Evolutionary conservation across 30 jellyfish, hydroid and myxozoan genomes (phyloP).

Genomic region (Rhopilema esculentum): DNA sequence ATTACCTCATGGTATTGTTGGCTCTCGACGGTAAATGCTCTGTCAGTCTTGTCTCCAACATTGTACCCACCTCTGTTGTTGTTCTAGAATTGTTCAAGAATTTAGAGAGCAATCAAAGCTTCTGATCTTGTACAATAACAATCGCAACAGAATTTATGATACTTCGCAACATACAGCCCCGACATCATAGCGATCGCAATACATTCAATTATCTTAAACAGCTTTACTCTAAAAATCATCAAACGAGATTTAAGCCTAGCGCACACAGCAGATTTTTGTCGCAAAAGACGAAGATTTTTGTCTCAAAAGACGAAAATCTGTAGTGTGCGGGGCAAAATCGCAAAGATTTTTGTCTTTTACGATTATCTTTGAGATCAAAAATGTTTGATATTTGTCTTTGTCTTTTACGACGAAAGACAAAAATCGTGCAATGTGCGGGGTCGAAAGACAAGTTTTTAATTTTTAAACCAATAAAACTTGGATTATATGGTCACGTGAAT

Average conservation of each 20-base stretch:
- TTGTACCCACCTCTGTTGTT: constrained; percentile 98
- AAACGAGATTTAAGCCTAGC: constrained; percentile 1
- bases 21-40: constrained; percentile 26
- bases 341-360: too few relatives aligned
- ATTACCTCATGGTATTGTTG: constrained; percentile 90
- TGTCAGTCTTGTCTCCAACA: constrained; percentile 86
- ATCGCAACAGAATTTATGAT: too few relatives aligned
- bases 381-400: too few relatives aligned
- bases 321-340: constrained; percentile 11
- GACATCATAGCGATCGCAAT: too few relatives aligned
- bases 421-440: constrained; percentile 15
- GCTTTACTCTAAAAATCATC: too few relatives aligned
- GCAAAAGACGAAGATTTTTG: neutral
- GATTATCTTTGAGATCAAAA: too few relatives aligned
- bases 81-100: constrained; percentile 78
- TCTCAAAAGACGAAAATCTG: neutral
- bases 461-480: neutral
- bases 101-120: neutral
- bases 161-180: too few relatives aligned
- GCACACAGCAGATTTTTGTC: constrained; percentile 24
- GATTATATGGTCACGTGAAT: neutral
- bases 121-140: too few relatives aligned
- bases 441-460: neutral
- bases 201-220: too few relatives aligned
- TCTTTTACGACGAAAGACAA: neutral